A percentile compares a stretch with the other conserved stretches of the same genome.
These are phyloP conservation scores for Nothobranchius furzeri DNA, from an alignment of 2,113 vertebrate genomes.

Conservation along the genomic window DNA sequence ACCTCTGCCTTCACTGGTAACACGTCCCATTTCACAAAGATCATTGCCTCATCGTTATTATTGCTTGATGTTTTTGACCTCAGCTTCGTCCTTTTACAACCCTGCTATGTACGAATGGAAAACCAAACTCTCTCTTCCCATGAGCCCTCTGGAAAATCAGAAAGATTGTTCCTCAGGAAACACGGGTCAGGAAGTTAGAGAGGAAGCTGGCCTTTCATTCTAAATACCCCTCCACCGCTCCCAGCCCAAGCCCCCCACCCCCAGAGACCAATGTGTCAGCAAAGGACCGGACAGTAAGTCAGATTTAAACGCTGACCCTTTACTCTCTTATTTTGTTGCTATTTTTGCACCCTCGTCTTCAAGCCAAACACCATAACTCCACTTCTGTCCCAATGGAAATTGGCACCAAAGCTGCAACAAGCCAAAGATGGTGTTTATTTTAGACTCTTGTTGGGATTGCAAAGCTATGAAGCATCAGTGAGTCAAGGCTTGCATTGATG, in stretches of 20 bases:
- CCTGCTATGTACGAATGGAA: constrained; percentile 41
- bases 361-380: constrained; percentile 39
- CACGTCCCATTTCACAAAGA: neutral
- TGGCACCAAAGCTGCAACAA: constrained; percentile 22
- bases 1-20: too few species aligned
- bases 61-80: constrained; percentile 48
- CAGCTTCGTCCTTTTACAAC: constrained; percentile 25
- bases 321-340: constrained; percentile 44
- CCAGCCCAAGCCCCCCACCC: constrained; percentile 22
- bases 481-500: constrained; percentile 34
- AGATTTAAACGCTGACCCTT: constrained; percentile 36
- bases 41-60: constrained; percentile 15
- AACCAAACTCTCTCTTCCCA: constrained; percentile 56
- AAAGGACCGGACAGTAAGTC: constrained; percentile 50
- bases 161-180: constrained; percentile 63
- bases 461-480: constrained; percentile 42
- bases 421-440: constrained; percentile 53
- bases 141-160: constrained; percentile 53
- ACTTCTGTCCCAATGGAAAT: constrained; percentile 16
- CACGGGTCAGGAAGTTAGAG: constrained; percentile 64
- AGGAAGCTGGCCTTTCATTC: constrained; percentile 58
- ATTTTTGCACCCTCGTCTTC: constrained; percentile 39
- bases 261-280: constrained; percentile 51
- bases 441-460: constrained; percentile 34
- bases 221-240: constrained; percentile 32